Evolutionary conservation across 92 coral and sea anemone species (phyloP).

Genomic region (Heteractis magnifica): DNA sequence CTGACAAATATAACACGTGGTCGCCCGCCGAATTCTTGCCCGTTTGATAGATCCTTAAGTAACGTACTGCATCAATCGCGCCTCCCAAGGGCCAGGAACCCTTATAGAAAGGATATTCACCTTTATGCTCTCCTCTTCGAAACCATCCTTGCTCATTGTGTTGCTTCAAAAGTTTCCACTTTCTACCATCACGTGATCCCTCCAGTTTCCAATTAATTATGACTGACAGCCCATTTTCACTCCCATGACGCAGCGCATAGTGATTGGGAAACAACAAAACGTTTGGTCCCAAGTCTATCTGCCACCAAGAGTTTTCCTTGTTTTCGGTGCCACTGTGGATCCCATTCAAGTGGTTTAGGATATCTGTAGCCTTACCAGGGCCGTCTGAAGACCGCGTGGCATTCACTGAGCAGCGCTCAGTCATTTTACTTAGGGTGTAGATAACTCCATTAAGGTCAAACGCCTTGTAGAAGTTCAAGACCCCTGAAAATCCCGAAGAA

Average conservation of each 20-base stretch:
- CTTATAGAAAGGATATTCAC: slow-evolving; percentile 59
- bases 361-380: slow-evolving; percentile 57
- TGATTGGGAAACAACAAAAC: slow-evolving; percentile 54
- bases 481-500: slow-evolving; percentile 37
- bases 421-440: slow-evolving; percentile 55
- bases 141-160: slow-evolving; percentile 63
- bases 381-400: slow-evolving; percentile 65
- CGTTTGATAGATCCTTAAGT: slow-evolving; percentile 70
- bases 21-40: slow-evolving; percentile 69
- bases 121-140: slow-evolving; percentile 14
- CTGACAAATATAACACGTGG: slow-evolving; percentile 54
- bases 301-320: slow-evolving; percentile 76
- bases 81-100: slow-evolving; percentile 72
- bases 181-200: slow-evolving; percentile 63
- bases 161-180: slow-evolving; percentile 51
- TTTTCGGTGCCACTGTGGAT: slow-evolving; percentile 58
- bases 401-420: slow-evolving; percentile 28
- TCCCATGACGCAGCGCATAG: slow-evolving; percentile 66
- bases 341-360: slow-evolving; percentile 51
- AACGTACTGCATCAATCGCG: slow-evolving; percentile 53
- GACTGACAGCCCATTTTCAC: slow-evolving; percentile 66
- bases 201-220: slow-evolving; percentile 71
- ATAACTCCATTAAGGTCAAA: slow-evolving; percentile 74
- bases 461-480: slow-evolving; percentile 63
- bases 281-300: slow-evolving; percentile 57